Evolutionary conservation across 2,797 vertebrate genomes (phyloP).

Genomic region (Leptodactylus fallax): DNA sequence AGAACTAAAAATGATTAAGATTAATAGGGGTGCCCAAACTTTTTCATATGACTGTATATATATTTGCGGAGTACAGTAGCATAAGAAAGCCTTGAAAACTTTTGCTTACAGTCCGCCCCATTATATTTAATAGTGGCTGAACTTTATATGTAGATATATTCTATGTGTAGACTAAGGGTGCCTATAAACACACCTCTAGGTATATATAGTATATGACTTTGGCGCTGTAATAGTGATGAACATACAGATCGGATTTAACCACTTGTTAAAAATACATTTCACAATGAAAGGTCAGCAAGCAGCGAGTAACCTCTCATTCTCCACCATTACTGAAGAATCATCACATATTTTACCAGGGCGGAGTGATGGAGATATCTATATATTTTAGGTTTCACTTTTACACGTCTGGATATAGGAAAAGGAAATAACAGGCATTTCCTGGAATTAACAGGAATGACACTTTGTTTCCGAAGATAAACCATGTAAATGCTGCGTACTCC

Average conservation of each 20-base stretch:
- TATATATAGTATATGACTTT: conserved; percentile 3
- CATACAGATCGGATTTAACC: not conserved
- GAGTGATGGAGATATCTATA: conserved; percentile 17
- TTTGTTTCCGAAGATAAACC: conserved; percentile 43
- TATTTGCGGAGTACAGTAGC: no score
- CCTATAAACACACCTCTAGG: not conserved
- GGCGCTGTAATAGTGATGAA: not conserved
- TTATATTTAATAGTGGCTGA: no score
- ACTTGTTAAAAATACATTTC: not conserved
- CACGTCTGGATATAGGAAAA: conserved; percentile 37
- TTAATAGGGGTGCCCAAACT: no score
- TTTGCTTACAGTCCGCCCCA: no score
- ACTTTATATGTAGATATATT: no score
- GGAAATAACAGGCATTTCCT: conserved; percentile 59
- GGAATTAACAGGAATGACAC: conserved; percentile 50
- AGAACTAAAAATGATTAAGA: no score
- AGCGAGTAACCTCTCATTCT: conserved; percentile 46
- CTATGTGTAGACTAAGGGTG: no score
- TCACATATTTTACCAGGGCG: conserved; percentile 43
- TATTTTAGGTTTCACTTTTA: conserved; percentile 24
- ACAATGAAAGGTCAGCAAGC: conserved; percentile 54
- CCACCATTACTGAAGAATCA: conserved; percentile 24
- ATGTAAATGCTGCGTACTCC: not conserved
- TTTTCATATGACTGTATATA: no score
- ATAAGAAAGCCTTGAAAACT: no score